Base-by-base conservation (phyloP, 1,140 invertebrate genomes). In the Aphaenogaster floridana region DNA sequence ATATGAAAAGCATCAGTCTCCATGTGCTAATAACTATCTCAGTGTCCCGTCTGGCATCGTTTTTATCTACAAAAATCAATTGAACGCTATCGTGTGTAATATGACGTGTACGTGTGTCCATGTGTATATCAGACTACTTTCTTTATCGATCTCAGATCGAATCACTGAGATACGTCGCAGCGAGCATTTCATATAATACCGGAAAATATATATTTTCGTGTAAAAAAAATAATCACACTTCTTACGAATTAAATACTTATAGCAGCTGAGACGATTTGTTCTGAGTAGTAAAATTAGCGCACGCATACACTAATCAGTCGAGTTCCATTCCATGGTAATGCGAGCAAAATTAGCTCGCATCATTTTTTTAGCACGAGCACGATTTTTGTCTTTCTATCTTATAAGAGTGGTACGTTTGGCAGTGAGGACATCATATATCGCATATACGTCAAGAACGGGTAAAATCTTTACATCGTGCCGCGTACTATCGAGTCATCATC, bases 1-100 rank as follows among this genome's bases (percentile, higher is more conserved):
- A 95, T 95, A 95, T 95, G 95, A 95, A 95, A 95, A 95, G 94
- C 95, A 92, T 95, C 95, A 95, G 95, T 95, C 94, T 94, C 93
- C 91, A 93, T 92, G 90, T 93, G 92, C 91, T 93, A 90, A 90
- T 81, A 86, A 88, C 77, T 88, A 72, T 91, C 89, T 90, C 90
- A 90, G 86, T 91, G 89, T 84, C 52, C 86, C 80, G 74, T 87
- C 76, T 74, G 76, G 64, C 50, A 45, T 54, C 36, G 34, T 63
- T 39, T 36, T 72, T 89, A 86, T 81, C 85, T 89, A 90, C 79
- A 79, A 91, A 83, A 89, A 80, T 69, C 59, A 66, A 11, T 76
- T 76, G 57, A 74, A n/a, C 11, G 52, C 63, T 69, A 68, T 50
- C 54, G 15, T 54, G 63, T 69, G 28, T 52, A 39, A 34, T 72